Evolutionary conservation across 2,888 invertebrate species (phyloP).

Genomic region (Watsonalla cultraria): DNA sequence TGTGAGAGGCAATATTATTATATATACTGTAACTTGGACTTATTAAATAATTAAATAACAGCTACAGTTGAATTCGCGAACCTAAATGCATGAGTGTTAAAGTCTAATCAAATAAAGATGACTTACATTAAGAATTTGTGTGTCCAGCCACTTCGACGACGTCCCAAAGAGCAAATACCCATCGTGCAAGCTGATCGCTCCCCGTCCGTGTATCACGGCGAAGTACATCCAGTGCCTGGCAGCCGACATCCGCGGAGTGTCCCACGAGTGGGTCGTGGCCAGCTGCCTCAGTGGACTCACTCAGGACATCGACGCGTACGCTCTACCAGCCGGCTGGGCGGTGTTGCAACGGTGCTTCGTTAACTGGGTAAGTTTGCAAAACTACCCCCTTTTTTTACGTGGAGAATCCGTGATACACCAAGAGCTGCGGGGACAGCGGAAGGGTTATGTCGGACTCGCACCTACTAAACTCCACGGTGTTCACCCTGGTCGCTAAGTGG

Average conservation of each 20-base stretch:
- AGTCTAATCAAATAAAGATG: neutral
- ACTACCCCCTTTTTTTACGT: too few relatives aligned
- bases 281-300: slow-evolving; percentile 58
- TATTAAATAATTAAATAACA: too few relatives aligned
- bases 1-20: too few relatives aligned
- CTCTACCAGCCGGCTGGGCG: slow-evolving; percentile 82
- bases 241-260: slow-evolving; percentile 80
- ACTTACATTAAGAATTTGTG: neutral
- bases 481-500: too few relatives aligned
- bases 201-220: slow-evolving; percentile 84
- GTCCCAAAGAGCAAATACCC: slow-evolving; percentile 75
- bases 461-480: too few relatives aligned
- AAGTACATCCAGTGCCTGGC: slow-evolving; percentile 87
- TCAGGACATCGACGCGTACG: slow-evolving; percentile 37
- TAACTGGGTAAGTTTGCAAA: slow-evolving; percentile 50
- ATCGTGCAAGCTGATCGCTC: slow-evolving; percentile 80
- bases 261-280: slow-evolving; percentile 85
- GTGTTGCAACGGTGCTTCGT: slow-evolving; percentile 64
- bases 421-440: too few relatives aligned
- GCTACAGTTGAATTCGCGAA: too few relatives aligned
- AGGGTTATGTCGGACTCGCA: too few relatives aligned
- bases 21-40: too few relatives aligned
- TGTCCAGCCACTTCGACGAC: slow-evolving; percentile 71
- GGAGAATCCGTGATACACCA: too few relatives aligned
- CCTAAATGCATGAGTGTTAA: too few relatives aligned